Percentiles rank a stretch among this genome's conserved stretches.
Conservation (phyloP, 2,888 invertebrate genomes). For the Notodonta dromedarius region DNA sequence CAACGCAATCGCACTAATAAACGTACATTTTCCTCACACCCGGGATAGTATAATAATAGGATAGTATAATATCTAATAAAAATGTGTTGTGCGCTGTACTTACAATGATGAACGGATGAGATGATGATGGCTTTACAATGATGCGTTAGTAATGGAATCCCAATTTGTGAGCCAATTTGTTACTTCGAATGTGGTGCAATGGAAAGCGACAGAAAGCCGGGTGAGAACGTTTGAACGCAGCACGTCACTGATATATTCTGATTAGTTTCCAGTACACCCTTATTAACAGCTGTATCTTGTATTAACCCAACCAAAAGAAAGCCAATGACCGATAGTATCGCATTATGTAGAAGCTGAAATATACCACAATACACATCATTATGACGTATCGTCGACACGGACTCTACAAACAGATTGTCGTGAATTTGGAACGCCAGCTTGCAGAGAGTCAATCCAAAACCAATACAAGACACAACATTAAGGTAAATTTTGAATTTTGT, state of each 20-base stretch:
- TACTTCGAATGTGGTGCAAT: conserved; percentile 81
- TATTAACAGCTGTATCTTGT: conserved; percentile 83
- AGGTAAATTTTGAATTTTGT: conserved; percentile 81
- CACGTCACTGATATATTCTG: conserved; percentile 68
- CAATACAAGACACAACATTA: conserved; percentile 84
- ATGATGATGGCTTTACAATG: conserved; percentile 80
- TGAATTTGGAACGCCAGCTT: conserved; percentile 57
- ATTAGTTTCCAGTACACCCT: conserved; percentile 83
- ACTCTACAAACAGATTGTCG: conserved; percentile 41
- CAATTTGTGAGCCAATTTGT: conserved; percentile 83
- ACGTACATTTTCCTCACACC: conserved; percentile 45
- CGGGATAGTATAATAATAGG: conserved; percentile 55
- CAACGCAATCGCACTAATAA: no score
- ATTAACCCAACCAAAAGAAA: conserved; percentile 84
- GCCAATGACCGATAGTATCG: conserved; percentile 82
- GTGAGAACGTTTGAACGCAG: conserved; percentile 67
- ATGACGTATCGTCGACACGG: conserved; percentile 53
- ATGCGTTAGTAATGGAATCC: conserved; percentile 84
- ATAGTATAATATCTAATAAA: conserved; percentile 31
- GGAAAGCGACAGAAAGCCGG: conserved; percentile 83
- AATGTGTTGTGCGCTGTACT: conserved; percentile 76
- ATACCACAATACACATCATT: conserved; percentile 78
- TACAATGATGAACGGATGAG: conserved; percentile 78
- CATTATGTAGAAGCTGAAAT: conserved; percentile 83
- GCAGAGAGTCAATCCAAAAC: conserved; percentile 73